Evolutionary conservation across 2,113 vertebrate genomes (phyloP), one percentile per base, ranked within the genome.

Genomic region (Ochotona curzoniae): DNA sequence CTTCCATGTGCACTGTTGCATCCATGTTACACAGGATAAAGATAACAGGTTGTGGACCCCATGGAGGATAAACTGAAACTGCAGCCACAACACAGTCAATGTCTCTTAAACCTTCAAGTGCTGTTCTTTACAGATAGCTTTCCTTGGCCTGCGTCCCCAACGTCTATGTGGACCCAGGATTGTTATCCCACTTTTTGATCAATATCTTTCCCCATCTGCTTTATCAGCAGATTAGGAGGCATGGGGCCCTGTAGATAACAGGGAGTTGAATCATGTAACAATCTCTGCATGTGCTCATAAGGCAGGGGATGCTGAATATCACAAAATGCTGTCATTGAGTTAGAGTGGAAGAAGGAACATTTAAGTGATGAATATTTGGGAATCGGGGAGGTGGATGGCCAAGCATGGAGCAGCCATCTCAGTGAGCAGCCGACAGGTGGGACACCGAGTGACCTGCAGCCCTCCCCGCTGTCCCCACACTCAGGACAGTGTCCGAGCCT

Each of bases 1-100:
- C 54, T n/a, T n/a, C n/a, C 3, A 0, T 0, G 28, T 74, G 21
- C 10, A 4, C 5, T 15, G 2, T 78, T 78, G 47, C n/a, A 6
- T 25, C 69, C n/a, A 18, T 17, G 25, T 3, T 14, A 28, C 5
- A 10, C 25, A 60, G 12, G 63, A 23, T 26, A 38, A 84, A 90
- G 60, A 49, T n/a, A 61, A 38, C 49, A 49, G 60, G 60, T 54
- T 8, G 18, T 21, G 17, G 82, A 38, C n/a, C 47, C 64, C 49
- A 2, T 4, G 26, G 75, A 54, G 4, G 32, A 25, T 7, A 81
- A 44, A n/a, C 49, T 8, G 84, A 80, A 47, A 63, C n/a, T 17
- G 5, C 51, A 28, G 20, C 18, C 21, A 32, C 21, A 67, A 8
- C 17, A 35, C 38, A 73, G 3, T 2, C 2, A 0, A 21, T 21